Evolutionary conservation across 30 jellyfish, hydroid and myxozoan genomes (phyloP).

Genomic region (Cassiopea andromeda): DNA sequence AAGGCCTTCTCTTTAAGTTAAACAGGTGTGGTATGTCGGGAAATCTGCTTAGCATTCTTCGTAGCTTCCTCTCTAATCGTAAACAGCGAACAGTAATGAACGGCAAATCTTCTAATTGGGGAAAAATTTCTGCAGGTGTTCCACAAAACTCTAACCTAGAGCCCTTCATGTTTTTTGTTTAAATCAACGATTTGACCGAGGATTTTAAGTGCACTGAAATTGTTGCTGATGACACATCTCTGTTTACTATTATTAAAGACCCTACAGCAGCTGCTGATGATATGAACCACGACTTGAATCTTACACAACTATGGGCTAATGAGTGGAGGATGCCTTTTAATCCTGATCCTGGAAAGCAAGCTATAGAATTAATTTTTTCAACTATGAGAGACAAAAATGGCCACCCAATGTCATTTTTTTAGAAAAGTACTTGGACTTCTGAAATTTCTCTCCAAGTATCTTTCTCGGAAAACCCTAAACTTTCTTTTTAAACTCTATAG

Average conservation of each 20-base stretch:
- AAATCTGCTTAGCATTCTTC: neutral
- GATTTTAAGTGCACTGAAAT: conserved; percentile 2
- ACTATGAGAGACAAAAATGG: neutral
- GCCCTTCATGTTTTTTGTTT: neutral
- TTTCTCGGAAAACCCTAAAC: no score
- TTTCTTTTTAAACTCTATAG: neutral
- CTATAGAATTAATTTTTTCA: neutral
- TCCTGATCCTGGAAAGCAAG: neutral
- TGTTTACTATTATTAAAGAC: conserved; percentile 17
- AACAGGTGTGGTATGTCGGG: neutral
- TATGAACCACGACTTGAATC: neutral
- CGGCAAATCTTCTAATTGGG: conserved; percentile 14
- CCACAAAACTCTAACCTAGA: conserved; percentile 27
- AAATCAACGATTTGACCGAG: conserved; percentile 8
- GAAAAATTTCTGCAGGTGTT: conserved; percentile 1
- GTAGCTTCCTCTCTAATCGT: neutral
- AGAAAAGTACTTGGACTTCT: no score
- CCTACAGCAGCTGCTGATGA: conserved; percentile 28
- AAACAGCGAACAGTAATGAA: neutral
- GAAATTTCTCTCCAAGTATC: no score
- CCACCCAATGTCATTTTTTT: no score
- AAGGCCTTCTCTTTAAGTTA: neutral
- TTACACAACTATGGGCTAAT: neutral
- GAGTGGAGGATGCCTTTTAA: neutral
- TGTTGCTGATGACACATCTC: neutral